These are phyloP conservation scores for Sibirionetta formosa DNA, from an alignment of 2,797 vertebrate species.

Conservation along the genomic window DNA sequence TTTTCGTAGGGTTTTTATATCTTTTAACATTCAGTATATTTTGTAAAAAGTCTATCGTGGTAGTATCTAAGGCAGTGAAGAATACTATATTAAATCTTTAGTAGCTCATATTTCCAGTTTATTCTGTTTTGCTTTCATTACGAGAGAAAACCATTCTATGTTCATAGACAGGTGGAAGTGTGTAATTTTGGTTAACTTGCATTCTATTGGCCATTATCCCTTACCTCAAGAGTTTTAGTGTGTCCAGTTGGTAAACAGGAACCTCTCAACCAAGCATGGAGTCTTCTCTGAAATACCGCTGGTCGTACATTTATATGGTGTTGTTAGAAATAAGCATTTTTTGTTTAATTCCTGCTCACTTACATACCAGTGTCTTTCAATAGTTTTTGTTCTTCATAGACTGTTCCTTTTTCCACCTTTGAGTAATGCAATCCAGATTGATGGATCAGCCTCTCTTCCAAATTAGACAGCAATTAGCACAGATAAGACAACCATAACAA, in stretches of 20 bases:
- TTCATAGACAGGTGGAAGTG: neutral
- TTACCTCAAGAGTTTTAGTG: neutral
- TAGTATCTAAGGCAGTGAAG: neutral
- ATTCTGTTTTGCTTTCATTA: neutral
- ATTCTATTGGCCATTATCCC: neutral
- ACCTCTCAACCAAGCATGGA: neutral
- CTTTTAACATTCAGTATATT: neutral
- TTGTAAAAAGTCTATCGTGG: neutral
- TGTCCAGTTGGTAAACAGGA: neutral
- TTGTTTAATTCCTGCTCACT: neutral
- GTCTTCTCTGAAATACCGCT: neutral
- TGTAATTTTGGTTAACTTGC: neutral
- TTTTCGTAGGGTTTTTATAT: neutral
- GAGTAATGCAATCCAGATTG: neutral
- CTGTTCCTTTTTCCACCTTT: neutral
- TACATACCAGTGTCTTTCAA: neutral
- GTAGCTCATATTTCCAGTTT: neutral
- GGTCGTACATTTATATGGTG: neutral
- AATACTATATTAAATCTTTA: neutral
- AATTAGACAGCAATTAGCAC: neutral
- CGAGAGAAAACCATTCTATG: neutral
- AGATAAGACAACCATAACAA: neutral
- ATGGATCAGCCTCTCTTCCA: neutral
- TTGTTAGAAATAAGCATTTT: neutral
- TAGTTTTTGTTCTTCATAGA: neutral